Percentiles rank a stretch among this genome's conserved stretches.
These are phyloP conservation scores for Anser cygnoides DNA, from an alignment of 2,113 vertebrate species.

Conservation along the genomic window DNA sequence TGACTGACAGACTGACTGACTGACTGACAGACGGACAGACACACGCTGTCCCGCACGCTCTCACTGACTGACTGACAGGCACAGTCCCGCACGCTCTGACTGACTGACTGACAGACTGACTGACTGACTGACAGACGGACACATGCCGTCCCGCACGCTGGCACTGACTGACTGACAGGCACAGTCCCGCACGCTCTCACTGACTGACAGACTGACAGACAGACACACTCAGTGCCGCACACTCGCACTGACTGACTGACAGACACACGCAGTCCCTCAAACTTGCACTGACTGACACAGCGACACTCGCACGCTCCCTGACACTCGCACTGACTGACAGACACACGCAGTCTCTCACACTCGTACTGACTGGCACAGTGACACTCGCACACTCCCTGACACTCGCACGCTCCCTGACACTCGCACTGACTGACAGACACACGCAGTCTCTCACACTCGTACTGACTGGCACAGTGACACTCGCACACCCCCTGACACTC, in stretches of 20 bases:
- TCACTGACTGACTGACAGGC: neutral
- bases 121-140: no score
- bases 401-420: no score
- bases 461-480: neutral
- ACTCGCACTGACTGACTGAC: neutral
- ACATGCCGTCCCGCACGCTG: no score
- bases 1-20: neutral
- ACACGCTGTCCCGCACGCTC: no score
- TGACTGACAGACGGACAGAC: neutral
- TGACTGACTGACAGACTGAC: no score
- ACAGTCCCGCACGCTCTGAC: no score
- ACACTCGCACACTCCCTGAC: no score
- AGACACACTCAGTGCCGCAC: neutral
- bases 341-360: neutral
- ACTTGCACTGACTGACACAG: neutral
- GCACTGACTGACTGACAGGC: no score
- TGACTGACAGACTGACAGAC: no score
- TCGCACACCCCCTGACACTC: neutral
- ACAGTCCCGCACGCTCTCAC: no score
- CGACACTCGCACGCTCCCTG: no score
- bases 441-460: no score
- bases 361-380: neutral
- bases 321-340: neutral
- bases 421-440: neutral
- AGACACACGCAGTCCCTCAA: neutral